phyloP scores from a whole-genome alignment of 2,113 vertebrate species.

The Uropsilus gracilis region DNA sequence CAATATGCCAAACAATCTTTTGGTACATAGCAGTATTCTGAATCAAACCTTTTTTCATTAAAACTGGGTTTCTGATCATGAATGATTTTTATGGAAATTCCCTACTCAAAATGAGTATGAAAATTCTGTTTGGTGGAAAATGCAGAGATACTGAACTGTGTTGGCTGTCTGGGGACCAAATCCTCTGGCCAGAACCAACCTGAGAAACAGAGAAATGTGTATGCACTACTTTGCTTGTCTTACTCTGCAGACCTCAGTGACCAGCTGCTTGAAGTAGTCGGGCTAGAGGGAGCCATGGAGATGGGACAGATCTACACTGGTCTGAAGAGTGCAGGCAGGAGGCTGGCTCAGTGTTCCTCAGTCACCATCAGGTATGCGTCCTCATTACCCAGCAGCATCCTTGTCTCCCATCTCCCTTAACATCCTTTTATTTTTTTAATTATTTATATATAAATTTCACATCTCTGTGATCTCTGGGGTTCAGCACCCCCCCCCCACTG shows the following conservation, averaged over 20 bases:
- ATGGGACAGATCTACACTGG: slow-evolving; percentile 99
- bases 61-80: background rate
- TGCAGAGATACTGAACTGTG: background rate
- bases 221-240: slow-evolving; percentile 37
- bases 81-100: slow-evolving; percentile 7
- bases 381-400: background rate
- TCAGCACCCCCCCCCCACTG: too few species aligned
- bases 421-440: too few species aligned
- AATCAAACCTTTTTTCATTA: slow-evolving; percentile 28
- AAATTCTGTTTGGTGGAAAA: background rate
- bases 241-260: slow-evolving; percentile 92
- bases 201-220: background rate
- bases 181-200: background rate
- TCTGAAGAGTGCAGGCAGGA: slow-evolving; percentile 95
- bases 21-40: background rate
- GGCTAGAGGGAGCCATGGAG: slow-evolving; percentile 96
- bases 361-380: slow-evolving; percentile 93
- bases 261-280: slow-evolving; percentile 95
- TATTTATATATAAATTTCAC: too few species aligned
- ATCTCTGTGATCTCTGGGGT: too few species aligned
- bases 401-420: background rate
- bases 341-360: slow-evolving; percentile 93
- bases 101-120: background rate
- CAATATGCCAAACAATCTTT: background rate
- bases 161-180: background rate